Percentiles rank a stretch among this genome's conserved stretches.
Conservation (phyloP, 2,113 vertebrate genomes). For the Anguilla rostrata region DNA sequence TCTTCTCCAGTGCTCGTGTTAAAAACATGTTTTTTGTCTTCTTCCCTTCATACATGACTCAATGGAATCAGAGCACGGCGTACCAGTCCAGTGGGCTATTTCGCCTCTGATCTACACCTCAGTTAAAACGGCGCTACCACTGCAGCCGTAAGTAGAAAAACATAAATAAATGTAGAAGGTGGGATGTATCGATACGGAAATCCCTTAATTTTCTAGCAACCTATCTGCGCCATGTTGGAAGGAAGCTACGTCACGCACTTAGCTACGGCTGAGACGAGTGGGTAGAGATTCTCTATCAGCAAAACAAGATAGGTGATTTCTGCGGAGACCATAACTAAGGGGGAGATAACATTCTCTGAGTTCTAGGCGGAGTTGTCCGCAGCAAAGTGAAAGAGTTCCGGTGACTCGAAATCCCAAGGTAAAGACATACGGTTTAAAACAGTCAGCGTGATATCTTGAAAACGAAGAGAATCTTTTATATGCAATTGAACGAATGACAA, state of each 20-base stretch:
- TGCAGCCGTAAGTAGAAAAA: conserved; percentile 53
- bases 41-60: conserved; percentile 96
- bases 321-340: neutral
- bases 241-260: conserved; percentile 93
- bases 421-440: neutral
- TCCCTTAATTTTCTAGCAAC: conserved; percentile 80
- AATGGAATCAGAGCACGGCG: conserved; percentile 65
- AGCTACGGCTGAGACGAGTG: conserved; percentile 66
- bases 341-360: neutral
- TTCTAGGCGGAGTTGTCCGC: neutral
- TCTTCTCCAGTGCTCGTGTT: conserved; percentile 96
- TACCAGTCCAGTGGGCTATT: conserved; percentile 59
- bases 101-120: conserved; percentile 56
- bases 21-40: conserved; percentile 99
- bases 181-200: conserved; percentile 53
- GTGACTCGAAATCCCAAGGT: neutral
- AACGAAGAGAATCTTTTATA: neutral
- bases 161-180: conserved; percentile 69
- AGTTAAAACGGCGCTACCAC: conserved; percentile 51
- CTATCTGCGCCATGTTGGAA: conserved; percentile 97
- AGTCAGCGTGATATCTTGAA: neutral
- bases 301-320: neutral
- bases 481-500: neutral
- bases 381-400: neutral
- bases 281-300: conserved; percentile 37